Evolutionary conservation across 2,888 invertebrate species (phyloP).

Genomic region (Barypeithes pellucidus): DNA sequence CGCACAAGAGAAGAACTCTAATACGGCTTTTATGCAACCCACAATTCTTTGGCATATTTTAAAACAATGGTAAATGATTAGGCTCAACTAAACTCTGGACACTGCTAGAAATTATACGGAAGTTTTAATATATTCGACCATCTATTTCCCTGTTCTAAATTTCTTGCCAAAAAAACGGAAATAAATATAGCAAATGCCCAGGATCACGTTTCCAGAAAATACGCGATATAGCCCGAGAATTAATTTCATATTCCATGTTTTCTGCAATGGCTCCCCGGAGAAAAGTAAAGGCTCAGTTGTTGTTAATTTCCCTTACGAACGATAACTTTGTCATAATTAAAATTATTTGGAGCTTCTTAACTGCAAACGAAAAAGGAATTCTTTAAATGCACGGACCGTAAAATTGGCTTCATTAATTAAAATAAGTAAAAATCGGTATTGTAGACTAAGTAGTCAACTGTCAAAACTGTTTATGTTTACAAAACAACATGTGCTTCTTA

Average conservation of each 20-base stretch:
- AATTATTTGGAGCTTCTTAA: constrained; percentile 56
- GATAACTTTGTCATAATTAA: constrained; percentile 62
- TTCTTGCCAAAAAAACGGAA: neutral
- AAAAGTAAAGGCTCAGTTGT: constrained; percentile 57
- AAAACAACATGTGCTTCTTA: too few species aligned
- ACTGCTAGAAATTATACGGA: too few species aligned
- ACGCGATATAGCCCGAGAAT: constrained; percentile 5
- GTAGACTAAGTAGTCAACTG: too few species aligned
- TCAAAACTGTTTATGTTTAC: too few species aligned
- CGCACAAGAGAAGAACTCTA: too few species aligned
- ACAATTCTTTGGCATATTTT: too few species aligned
- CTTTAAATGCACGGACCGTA: neutral
- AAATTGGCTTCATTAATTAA: neutral
- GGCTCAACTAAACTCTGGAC: too few species aligned
- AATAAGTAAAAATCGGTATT: constrained; percentile 10
- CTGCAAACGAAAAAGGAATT: constrained; percentile 15
- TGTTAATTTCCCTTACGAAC: constrained; percentile 63
- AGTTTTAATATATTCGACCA: too few species aligned
- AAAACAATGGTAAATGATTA: too few species aligned
- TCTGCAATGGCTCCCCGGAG: constrained; percentile 54
- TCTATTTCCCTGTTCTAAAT: neutral
- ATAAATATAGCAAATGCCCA: neutral
- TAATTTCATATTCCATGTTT: constrained; percentile 36
- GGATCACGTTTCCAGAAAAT: neutral
- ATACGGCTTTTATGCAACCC: too few species aligned